Percentiles rank a stretch among this genome's conserved stretches.
Evolutionary conservation across 2,113 vertebrate species (phyloP).

Genomic region (Calidris pygmaea): DNA sequence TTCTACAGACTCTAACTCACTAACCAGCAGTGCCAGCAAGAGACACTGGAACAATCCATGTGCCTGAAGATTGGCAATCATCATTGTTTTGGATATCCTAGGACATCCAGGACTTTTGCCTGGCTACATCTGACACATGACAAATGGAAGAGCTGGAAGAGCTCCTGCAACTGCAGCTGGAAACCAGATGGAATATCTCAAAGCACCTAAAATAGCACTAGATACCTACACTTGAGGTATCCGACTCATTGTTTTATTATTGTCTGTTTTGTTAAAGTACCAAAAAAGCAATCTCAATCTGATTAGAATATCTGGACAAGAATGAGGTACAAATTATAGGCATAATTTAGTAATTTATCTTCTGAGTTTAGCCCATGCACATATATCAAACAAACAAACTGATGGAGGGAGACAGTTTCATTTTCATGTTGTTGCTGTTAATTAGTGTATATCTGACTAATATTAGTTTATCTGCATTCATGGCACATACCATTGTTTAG

Average conservation of each 20-base stretch:
- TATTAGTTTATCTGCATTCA: background rate
- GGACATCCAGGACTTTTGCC: background rate
- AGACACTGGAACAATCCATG: background rate
- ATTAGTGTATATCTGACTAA: background rate
- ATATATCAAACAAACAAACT: background rate
- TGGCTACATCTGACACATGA: background rate
- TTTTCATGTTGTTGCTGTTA: background rate
- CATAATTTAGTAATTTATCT: background rate
- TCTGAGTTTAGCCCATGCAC: background rate
- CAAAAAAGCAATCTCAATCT: background rate
- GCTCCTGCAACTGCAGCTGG: background rate
- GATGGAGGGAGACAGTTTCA: background rate
- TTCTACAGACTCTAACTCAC: background rate
- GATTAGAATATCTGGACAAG: background rate
- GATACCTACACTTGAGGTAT: background rate
- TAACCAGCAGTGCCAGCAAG: background rate
- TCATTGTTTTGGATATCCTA: background rate
- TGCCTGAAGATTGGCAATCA: background rate
- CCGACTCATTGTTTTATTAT: background rate
- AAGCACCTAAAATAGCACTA: background rate
- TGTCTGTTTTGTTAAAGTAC: background rate
- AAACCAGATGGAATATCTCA: background rate
- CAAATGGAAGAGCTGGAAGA: background rate
- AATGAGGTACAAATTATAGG: background rate
- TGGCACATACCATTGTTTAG: background rate